Evolutionary conservation across 2,113 vertebrate species (phyloP).

Genomic region (Myotis yumanensis): DNA sequence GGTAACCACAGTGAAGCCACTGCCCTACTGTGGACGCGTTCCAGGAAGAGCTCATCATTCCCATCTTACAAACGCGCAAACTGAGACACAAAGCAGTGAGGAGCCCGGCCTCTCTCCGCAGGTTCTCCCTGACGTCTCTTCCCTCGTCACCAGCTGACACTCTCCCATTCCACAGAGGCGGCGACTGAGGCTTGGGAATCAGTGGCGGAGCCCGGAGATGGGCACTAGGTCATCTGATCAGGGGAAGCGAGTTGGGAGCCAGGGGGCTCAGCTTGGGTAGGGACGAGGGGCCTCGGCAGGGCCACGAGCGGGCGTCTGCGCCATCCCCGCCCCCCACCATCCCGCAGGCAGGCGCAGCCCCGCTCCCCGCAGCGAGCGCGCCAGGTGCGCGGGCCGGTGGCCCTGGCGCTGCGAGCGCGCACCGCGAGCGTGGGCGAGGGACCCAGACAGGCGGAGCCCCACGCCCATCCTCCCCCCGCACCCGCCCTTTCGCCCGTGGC

Average conservation of each 20-base stretch:
- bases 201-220: neutral
- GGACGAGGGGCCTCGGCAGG: neutral
- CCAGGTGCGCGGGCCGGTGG: slow-evolving; percentile 34
- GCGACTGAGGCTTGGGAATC: neutral
- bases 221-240: neutral
- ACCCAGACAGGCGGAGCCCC: slow-evolving; percentile 65
- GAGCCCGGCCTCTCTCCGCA: neutral
- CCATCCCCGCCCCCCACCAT: neutral
- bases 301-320: neutral
- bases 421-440: slow-evolving; percentile 59
- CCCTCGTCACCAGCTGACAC: neutral
- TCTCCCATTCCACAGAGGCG: neutral
- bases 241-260: accelerated
- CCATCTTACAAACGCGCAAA: neutral
- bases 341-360: neutral
- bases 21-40: too few species aligned
- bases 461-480: slow-evolving; percentile 71
- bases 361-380: neutral
- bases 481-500: slow-evolving; percentile 71
- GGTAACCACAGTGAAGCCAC: accelerated
- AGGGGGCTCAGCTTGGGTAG: neutral
- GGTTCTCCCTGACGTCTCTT: neutral
- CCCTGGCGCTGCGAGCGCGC: slow-evolving; percentile 1
- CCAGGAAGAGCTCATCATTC: neutral
- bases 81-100: neutral